Evolutionary conservation across 2,888 invertebrate genomes (phyloP), one percentile per base, ranked within the genome.

Genomic region (Netelia inedita): DNA sequence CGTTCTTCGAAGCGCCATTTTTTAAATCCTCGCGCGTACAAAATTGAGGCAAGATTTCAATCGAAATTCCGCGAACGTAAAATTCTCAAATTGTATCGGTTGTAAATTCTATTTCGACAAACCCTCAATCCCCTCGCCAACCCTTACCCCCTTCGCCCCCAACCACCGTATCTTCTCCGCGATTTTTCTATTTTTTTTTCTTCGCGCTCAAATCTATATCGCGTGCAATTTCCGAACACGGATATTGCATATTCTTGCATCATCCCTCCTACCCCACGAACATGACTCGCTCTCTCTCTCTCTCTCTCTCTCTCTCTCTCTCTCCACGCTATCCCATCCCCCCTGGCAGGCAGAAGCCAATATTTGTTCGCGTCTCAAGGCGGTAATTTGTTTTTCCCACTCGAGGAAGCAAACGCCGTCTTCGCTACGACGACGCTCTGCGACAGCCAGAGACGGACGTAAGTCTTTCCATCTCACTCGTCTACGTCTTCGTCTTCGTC

Each of bases 311-410:
- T 50, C 71, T 71, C 28, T 57, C 57, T 73, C 73, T 11, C 23
- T 53, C 28, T 53, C 63, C 28, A 35, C 57, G 69, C 41, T 65
- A 66, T 57, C 59, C 82, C 83, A 73, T 83, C 83, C 82, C 74
- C 21, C 68, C 72, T 28, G 76, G 66, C 82, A 80, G 79, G 75
- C 68, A 83, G 73, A 79, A 86, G 86, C 88, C 89, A 89, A 90
- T 89, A 89, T 90, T 90, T 90, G 88, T 88, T 82, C 88, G 81
- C 88, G 81, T 74, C 76, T 85, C 83, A 79, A 55, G 79, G 82
- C 87, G 87, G 88, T 89, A 91, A 90, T 90, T 91, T 90, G 89
- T 88, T 90, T 90, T 90, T 90, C 87, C 75, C 85, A 85, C 86
- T 87, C 85, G 86, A 86, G 86, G 86, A 83, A 85, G 87, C 84